Conservation (phyloP, 1,140 invertebrate species). For the Drepana arcuata region DNA sequence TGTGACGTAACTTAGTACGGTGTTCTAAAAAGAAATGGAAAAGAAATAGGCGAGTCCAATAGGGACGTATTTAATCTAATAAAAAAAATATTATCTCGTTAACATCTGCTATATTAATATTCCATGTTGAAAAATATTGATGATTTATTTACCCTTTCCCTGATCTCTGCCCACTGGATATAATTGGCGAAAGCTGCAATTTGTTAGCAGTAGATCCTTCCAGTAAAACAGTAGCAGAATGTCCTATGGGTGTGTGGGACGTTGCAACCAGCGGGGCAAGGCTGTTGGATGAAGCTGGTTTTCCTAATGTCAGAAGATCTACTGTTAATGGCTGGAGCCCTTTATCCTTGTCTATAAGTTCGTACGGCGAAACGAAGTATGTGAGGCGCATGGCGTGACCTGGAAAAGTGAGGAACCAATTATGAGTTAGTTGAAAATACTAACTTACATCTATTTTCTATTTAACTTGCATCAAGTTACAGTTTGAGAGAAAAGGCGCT, state of each 20-base stretch:
- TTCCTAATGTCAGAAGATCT: slow-evolving; percentile 76
- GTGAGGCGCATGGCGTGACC: slow-evolving; percentile 94
- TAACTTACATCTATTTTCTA: not conserved
- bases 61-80: too few relatives aligned
- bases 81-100: too few relatives aligned
- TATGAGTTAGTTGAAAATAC: slow-evolving; percentile 1
- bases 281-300: slow-evolving; percentile 33
- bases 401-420: slow-evolving; percentile 40
- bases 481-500: too few relatives aligned
- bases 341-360: slow-evolving; percentile 85
- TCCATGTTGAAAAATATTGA: too few relatives aligned
- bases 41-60: too few relatives aligned
- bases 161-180: slow-evolving; percentile 81
- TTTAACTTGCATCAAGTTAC: too few relatives aligned
- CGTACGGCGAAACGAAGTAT: slow-evolving; percentile 96
- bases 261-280: slow-evolving; percentile 36
- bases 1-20: too few relatives aligned
- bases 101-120: too few relatives aligned
- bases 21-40: too few relatives aligned
- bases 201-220: slow-evolving; percentile 92
- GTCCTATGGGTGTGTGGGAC: slow-evolving; percentile 75
- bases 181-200: slow-evolving; percentile 86
- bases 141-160: slow-evolving; percentile 81
- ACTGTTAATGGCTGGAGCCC: slow-evolving; percentile 82
- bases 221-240: slow-evolving; percentile 90